Evolutionary conservation across 2,797 vertebrate species (phyloP).

Genomic region (Arnoldichthys spilopterus): DNA sequence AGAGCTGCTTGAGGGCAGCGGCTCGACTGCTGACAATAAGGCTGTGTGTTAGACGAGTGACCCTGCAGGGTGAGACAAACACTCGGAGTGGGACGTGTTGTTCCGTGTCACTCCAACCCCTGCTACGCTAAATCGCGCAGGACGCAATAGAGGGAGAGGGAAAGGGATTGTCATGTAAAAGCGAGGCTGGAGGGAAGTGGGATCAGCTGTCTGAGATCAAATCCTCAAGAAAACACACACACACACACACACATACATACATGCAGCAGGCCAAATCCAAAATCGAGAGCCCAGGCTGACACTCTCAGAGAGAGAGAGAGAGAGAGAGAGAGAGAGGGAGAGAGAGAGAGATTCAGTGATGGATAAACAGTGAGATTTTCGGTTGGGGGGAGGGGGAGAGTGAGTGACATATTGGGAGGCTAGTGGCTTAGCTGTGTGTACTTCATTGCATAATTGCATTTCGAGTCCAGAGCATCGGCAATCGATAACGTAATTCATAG

Average conservation of each 20-base stretch:
- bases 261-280: not conserved
- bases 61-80: constrained; percentile 4
- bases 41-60: constrained; percentile 33
- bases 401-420: constrained; percentile 54
- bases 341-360: constrained; percentile 23
- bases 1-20: constrained; percentile 43
- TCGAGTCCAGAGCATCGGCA: constrained; percentile 87
- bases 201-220: constrained; percentile 26
- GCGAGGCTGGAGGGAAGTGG: constrained; percentile 32
- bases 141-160: constrained; percentile 24
- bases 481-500: constrained; percentile 90
- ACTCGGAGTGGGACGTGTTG: constrained; percentile 12
- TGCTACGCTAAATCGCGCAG: constrained; percentile 29
- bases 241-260: not conserved
- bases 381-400: constrained; percentile 41
- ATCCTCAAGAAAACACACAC: not conserved
- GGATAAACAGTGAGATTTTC: constrained; percentile 4
- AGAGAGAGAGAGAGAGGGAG: constrained; percentile 13
- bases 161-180: constrained; percentile 3
- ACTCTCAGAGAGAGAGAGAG: constrained; percentile 1
- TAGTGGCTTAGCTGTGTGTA: constrained; percentile 69
- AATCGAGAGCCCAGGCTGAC: not conserved
- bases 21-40: constrained; percentile 23
- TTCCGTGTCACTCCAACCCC: constrained; percentile 14
- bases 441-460: constrained; percentile 90